Evolutionary conservation across 2,888 invertebrate genomes (phyloP).

Genomic region (Parascotia fuliginaria): DNA sequence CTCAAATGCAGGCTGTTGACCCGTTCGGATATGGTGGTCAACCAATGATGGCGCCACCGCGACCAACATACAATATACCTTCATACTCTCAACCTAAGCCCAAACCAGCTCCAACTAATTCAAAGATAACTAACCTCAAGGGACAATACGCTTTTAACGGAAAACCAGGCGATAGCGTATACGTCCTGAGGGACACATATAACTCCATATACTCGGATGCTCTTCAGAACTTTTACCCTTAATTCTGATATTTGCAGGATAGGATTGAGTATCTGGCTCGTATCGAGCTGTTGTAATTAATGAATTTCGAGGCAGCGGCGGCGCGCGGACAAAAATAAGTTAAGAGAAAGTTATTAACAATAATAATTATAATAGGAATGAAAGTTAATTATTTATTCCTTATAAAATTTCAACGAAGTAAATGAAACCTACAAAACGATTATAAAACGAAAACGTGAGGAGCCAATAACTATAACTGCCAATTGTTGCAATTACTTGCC

Average conservation of each 20-base stretch:
- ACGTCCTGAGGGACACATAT: constrained; percentile 88
- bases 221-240: constrained; percentile 89
- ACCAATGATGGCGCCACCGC: constrained; percentile 62
- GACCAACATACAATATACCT: constrained; percentile 68
- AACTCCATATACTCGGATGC: constrained; percentile 89
- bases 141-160: constrained; percentile 93
- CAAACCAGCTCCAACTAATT: constrained; percentile 84
- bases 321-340: constrained; percentile 41
- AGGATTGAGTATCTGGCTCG: constrained; percentile 68
- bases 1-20: constrained; percentile 65
- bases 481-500: constrained; percentile 40
- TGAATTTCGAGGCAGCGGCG: constrained; percentile 47
- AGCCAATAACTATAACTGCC: constrained; percentile 28
- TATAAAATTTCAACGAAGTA: constrained; percentile 31
- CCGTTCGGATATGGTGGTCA: constrained; percentile 75
- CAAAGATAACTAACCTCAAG: constrained; percentile 89
- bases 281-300: constrained; percentile 73
- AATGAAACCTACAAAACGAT: constrained; percentile 39
- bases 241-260: constrained; percentile 52
- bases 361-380: too few relatives aligned
- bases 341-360: constrained; percentile 39
- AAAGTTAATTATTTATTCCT: constrained; percentile 41
- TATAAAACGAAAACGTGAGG: constrained; percentile 28
- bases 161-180: constrained; percentile 88
- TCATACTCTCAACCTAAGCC: constrained; percentile 74